phyloP scores from a whole-genome alignment of 2,113 vertebrate genomes.

The mouse (Mus musculus) region DNA sequence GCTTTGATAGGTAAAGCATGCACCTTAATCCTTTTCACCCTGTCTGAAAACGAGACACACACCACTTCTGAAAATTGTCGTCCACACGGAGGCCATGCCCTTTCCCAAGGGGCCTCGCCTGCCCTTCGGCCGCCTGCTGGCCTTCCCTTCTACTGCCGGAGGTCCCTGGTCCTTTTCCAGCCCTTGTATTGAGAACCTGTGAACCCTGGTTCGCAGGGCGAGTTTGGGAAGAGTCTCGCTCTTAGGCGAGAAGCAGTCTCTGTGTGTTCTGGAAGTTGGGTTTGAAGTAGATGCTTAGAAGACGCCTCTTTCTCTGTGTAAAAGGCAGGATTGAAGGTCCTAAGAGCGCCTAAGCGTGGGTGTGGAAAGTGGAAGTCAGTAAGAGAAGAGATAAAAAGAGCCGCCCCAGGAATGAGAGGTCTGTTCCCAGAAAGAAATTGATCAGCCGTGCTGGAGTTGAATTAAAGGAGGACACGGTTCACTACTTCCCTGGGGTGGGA shows the following conservation, averaged over 20 bases:
- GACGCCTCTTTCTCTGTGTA: neutral
- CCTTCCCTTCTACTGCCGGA: accelerated
- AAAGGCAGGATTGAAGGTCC: neutral
- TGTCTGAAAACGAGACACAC: too few species aligned
- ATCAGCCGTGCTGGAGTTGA: neutral
- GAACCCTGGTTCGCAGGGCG: too few species aligned
- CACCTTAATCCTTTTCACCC: too few species aligned
- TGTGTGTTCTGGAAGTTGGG: neutral
- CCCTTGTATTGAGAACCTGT: accelerated
- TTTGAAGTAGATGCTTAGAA: neutral
- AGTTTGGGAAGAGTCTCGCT: neutral
- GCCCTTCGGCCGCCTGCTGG: accelerated
- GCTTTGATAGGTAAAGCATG: too few species aligned
- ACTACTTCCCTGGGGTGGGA: neutral
- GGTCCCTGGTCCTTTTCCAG: neutral
- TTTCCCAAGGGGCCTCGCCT: neutral
- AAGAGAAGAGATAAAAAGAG: neutral
- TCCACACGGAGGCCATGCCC: neutral
- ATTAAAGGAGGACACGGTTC: neutral
- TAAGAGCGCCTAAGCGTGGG: neutral
- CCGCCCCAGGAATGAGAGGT: neutral
- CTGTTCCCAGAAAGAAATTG: neutral
- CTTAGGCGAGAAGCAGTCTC: neutral
- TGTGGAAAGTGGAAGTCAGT: neutral
- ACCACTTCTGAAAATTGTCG: neutral